Conservation (phyloP, 2,113 vertebrate species). For the Mungos mungo region DNA sequence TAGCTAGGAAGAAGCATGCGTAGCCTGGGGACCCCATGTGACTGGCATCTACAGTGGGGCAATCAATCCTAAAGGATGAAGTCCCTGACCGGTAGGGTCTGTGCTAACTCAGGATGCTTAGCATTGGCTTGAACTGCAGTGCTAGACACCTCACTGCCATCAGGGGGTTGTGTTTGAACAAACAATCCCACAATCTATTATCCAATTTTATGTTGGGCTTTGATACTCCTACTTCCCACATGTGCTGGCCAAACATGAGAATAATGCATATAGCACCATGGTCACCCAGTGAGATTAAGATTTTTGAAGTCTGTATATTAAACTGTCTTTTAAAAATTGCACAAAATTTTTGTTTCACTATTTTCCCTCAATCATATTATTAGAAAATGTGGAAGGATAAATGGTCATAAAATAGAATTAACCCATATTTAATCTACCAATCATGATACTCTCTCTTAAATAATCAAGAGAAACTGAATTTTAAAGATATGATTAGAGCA, state of each 20-base stretch:
- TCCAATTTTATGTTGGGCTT: neutral
- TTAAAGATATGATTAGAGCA: constrained; percentile 63
- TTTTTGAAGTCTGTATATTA: neutral
- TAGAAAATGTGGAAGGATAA: constrained; percentile 43
- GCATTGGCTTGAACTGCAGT: neutral
- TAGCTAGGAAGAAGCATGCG: neutral
- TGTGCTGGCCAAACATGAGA: neutral
- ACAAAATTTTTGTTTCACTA: neutral
- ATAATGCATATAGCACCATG: neutral
- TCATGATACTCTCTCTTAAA: constrained; percentile 53
- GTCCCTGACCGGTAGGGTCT: neutral
- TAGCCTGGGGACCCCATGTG: neutral
- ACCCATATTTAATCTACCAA: constrained; percentile 43
- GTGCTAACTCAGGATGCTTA: neutral
- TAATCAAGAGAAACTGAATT: constrained; percentile 66
- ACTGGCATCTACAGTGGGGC: neutral
- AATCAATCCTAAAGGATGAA: neutral
- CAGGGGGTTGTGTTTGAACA: neutral
- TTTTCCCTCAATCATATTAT: neutral
- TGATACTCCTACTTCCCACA: neutral
- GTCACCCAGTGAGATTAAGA: neutral
- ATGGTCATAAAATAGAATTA: constrained; percentile 54
- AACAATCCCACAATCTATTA: neutral
- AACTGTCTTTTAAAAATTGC: constrained; percentile 1
- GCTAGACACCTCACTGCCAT: neutral